Evolutionary conservation across 1,140 invertebrate genomes (phyloP).

Genomic region (Ceratosolen fusciceps): DNA sequence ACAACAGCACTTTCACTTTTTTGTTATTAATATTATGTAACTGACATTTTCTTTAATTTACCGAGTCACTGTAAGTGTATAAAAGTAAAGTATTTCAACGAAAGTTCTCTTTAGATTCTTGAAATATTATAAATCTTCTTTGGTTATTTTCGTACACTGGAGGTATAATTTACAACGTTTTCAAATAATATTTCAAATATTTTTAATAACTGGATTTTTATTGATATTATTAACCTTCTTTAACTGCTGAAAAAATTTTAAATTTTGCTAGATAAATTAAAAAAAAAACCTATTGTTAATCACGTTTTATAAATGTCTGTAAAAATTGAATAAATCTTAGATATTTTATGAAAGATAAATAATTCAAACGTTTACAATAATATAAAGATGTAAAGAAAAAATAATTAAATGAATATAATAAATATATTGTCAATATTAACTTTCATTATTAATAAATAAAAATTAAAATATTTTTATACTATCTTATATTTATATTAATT

Average conservation of each 20-base stretch:
- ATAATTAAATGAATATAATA: neutral
- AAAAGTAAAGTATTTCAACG: neutral
- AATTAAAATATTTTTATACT: no score
- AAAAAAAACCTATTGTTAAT: no score
- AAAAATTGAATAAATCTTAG: no score
- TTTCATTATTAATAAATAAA: neutral
- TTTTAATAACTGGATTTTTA: neutral
- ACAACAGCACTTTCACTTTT: neutral
- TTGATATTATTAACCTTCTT: neutral
- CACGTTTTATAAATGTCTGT: no score
- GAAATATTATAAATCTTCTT: neutral
- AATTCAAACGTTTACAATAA: no score
- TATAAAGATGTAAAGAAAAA: neutral
- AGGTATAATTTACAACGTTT: constrained; percentile 33
- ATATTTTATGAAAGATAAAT: no score
- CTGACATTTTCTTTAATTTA: neutral
- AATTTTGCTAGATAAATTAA: no score
- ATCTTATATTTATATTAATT: neutral
- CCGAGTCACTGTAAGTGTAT: neutral
- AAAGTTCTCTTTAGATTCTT: neutral
- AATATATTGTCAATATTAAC: no score
- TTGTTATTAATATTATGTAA: neutral
- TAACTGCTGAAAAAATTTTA: neutral
- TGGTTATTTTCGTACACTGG: constrained; percentile 27
- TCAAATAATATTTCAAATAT: neutral